Evolutionary conservation across 2,797 vertebrate genomes (phyloP), one percentile per base, ranked within the genome.

Genomic region (Amphiprion clarkii): DNA sequence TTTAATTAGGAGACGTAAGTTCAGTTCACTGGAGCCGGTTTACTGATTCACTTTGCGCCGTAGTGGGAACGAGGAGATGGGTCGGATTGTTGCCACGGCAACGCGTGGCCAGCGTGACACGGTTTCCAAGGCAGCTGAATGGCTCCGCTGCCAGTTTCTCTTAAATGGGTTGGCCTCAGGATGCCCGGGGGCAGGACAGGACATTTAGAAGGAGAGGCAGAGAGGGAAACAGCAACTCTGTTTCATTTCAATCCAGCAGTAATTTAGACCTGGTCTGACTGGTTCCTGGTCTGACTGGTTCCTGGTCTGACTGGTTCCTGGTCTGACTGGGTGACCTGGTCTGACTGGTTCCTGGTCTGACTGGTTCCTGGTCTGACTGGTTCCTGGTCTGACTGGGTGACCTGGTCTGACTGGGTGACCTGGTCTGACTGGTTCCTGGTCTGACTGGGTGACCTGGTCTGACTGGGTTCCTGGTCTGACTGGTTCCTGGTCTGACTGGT

Each of bases 1-100:
- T 59, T 48, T 23, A 31, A 76, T 65, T 42, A 19, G 59, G 66
- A 79, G 3, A 39, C 52, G 29, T 21, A 6, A 6, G 58, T 40
- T 65, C 25, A 66, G 64, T 66, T 19, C n/a, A 52, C 71, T 44
- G 52, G 2, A 55, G 65, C 61, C 72, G 56, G 65, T 71, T 70
- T 44, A 21, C 51, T 9, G 65, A 40, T 55, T 55, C 54, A 40
- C 64, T 61, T 61, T 75, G 42, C 42, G 31, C 55, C 19, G n/a
- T 16, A 44, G 57, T 67, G 66, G 56, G 63, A 78, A 81, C 2
- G 10, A 78, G 46, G 71, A 60, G 56, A 72, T 65, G 25, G 62
- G 49, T 36, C 9, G 49, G 60, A 68, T 23, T 69, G 87, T 90
- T 88, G 60, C 83, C 36, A 87, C 57, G 55, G 79, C 65, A 84